Evolutionary conservation across 1,140 invertebrate species (phyloP).

Genomic region (Trachymyrmex septentrionalis): DNA sequence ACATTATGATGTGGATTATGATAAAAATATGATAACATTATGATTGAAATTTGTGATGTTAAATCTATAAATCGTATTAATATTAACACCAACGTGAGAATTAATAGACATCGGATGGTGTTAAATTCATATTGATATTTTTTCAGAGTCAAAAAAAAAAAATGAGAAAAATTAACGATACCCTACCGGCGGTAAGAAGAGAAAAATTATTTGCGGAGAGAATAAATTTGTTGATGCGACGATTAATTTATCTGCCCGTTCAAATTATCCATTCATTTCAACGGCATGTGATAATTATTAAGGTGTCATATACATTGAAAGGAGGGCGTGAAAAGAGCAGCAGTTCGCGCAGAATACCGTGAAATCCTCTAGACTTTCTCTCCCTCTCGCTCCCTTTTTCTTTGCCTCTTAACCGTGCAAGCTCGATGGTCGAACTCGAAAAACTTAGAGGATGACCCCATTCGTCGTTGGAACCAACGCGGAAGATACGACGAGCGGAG

Average conservation of each 20-base stretch:
- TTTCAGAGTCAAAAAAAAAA: no score
- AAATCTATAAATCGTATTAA: no score
- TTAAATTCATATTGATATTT: no score
- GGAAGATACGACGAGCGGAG: constrained; percentile 55
- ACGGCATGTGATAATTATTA: constrained; percentile 29
- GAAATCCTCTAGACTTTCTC: constrained; percentile 27
- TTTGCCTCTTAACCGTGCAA: neutral
- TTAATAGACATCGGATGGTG: no score
- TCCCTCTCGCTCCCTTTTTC: neutral
- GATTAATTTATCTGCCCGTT: constrained; percentile 36
- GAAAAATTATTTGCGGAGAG: neutral
- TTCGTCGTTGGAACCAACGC: constrained; percentile 67
- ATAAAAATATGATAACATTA: no score
- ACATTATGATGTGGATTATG: no score
- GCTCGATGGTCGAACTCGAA: constrained; percentile 62
- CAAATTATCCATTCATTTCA: constrained; percentile 42
- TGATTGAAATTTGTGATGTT: no score
- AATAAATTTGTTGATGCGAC: constrained; percentile 1
- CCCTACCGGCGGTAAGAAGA: no score
- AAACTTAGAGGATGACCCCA: constrained; percentile 72
- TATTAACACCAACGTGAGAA: no score
- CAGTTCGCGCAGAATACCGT: constrained; percentile 53
- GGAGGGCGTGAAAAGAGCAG: constrained; percentile 31
- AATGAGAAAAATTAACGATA: neutral
- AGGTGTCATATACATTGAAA: neutral